Conservation (phyloP, 2,797 vertebrate genomes). For the Lepus oiostolus region DNA sequence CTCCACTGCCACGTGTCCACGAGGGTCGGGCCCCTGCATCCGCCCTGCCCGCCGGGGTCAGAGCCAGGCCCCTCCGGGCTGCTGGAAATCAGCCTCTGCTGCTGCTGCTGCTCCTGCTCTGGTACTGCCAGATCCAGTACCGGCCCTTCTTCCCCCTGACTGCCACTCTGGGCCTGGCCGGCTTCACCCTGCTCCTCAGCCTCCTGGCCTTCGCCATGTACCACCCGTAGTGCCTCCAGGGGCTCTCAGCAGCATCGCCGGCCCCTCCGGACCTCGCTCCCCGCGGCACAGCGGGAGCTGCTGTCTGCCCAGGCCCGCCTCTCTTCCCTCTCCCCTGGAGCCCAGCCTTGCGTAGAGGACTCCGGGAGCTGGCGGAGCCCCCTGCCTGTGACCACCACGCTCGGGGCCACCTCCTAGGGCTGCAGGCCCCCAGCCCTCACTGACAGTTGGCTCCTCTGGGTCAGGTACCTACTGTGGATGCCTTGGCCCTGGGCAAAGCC, state of each 20-base stretch:
- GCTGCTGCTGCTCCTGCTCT: constrained; percentile 94
- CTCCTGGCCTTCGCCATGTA: constrained; percentile 97
- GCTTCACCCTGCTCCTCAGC: constrained; percentile 96
- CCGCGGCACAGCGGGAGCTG: constrained; percentile 34
- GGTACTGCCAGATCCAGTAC: constrained; percentile 98
- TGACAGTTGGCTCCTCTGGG: constrained; percentile 4
- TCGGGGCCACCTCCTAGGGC: background rate
- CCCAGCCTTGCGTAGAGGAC: constrained; percentile 37
- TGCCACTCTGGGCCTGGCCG: constrained; percentile 95
- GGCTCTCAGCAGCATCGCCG: background rate
- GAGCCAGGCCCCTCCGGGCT: constrained; percentile 93
- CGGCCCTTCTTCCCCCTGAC: constrained; percentile 96
- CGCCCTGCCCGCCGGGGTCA: constrained; percentile 85
- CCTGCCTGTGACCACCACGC: too few relatives aligned
- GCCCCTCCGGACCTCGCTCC: background rate
- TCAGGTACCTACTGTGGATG: constrained; percentile 75
- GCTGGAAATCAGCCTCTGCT: constrained; percentile 93
- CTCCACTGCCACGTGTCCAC: constrained; percentile 93
- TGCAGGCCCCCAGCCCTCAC: constrained; percentile 41
- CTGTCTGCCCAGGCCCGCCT: constrained; percentile 40
- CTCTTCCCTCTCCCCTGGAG: constrained; percentile 74
- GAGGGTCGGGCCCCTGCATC: constrained; percentile 80
- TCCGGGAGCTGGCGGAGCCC: too few relatives aligned
- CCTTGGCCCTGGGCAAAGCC: constrained; percentile 67
- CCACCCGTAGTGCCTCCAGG: constrained; percentile 91